A percentile compares a stretch with the other conserved stretches of the same genome.
Evolutionary conservation across 2,797 vertebrate genomes (phyloP).

Genomic region (Pachyuromys duprasi): DNA sequence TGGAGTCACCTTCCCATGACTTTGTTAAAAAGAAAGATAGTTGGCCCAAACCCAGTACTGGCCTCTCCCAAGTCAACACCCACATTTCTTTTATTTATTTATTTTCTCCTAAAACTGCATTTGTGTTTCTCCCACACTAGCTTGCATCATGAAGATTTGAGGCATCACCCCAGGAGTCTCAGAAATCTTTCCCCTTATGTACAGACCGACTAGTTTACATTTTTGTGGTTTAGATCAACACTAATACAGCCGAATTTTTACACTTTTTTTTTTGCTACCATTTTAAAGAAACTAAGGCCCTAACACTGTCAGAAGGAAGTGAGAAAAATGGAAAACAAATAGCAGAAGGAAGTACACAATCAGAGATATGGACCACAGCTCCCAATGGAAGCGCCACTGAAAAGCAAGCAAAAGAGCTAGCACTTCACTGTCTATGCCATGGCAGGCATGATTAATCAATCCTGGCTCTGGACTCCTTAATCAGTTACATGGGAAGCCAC

Average conservation of each 20-base stretch:
- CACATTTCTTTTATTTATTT: background rate
- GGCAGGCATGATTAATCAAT: background rate
- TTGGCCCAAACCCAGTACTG: background rate
- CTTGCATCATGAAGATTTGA: no score
- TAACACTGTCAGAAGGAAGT: background rate
- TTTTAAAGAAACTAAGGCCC: background rate
- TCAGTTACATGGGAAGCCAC: background rate
- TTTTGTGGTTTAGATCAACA: background rate
- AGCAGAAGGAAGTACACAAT: background rate
- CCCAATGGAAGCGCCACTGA: background rate
- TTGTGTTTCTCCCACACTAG: background rate
- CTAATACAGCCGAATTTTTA: background rate
- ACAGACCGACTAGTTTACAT: background rate
- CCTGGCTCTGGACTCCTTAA: background rate
- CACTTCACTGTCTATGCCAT: fast-evolving
- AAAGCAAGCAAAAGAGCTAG: background rate
- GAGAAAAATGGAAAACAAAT: background rate
- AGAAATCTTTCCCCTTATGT: background rate
- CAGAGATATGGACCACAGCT: background rate
- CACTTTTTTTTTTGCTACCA: background rate
- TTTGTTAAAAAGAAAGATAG: slow-evolving; percentile 39
- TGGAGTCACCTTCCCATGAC: slow-evolving; percentile 65
- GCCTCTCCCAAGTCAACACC: background rate
- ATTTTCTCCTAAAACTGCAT: background rate
- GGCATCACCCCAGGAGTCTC: no score